Evolutionary conservation across 1,140 invertebrate genomes (phyloP).

Genomic region (Macrotrachela quadricornifera): DNA sequence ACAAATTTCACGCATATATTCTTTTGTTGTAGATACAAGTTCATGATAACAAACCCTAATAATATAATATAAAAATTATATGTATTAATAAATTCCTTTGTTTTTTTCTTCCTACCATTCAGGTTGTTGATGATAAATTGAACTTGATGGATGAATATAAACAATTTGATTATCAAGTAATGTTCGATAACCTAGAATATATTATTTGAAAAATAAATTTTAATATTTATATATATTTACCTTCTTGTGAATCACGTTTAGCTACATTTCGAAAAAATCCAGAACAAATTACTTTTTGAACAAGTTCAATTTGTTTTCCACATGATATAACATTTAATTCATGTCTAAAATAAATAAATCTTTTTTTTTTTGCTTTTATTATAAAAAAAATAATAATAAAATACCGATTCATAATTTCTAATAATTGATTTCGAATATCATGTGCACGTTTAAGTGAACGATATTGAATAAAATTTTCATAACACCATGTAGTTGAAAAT

Average conservation of each 20-base stretch:
- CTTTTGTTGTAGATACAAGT: slow-evolving; percentile 88
- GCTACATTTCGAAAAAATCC: slow-evolving; percentile 97
- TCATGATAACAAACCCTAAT: slow-evolving; percentile 56
- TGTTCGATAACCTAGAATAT: slow-evolving; percentile 85
- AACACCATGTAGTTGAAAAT: slow-evolving; percentile 87
- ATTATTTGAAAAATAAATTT: no score
- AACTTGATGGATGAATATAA: slow-evolving; percentile 84
- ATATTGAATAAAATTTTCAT: slow-evolving; percentile 94
- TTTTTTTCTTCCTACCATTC: slow-evolving; percentile 52
- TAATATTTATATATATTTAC: no score
- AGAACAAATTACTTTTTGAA: slow-evolving; percentile 78
- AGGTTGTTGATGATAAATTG: slow-evolving; percentile 78
- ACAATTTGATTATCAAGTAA: slow-evolving; percentile 89
- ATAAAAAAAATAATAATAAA: slow-evolving; percentile 26
- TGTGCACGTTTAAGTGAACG: slow-evolving; percentile 82
- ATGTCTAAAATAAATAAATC: slow-evolving; percentile 44
- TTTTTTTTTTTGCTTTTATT: slow-evolving; percentile 88
- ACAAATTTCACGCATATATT: slow-evolving; percentile 80
- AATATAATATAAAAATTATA: no score
- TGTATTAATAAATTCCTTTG: no score
- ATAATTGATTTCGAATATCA: slow-evolving; percentile 88
- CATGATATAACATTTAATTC: background rate
- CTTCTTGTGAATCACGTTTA: slow-evolving; percentile 83
- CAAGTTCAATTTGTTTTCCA: slow-evolving; percentile 41
- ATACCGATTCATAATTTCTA: slow-evolving; percentile 52